Percentiles rank a stretch among this genome's conserved stretches.
Conservation (phyloP, 2,113 vertebrate genomes). For the Cynopterus brachyotis region DNA sequence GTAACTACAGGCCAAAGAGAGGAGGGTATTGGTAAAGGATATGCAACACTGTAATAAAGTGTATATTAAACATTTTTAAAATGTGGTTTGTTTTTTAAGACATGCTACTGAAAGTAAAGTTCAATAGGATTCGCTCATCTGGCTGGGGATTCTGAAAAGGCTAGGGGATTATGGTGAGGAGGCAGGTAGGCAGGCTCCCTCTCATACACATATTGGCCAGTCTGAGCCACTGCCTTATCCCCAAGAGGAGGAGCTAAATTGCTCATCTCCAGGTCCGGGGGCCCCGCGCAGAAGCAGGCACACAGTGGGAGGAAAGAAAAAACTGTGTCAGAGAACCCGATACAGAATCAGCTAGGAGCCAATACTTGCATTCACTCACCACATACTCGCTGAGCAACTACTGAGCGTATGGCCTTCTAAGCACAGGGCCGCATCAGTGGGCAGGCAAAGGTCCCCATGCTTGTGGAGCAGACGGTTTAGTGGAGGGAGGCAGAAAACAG, state of each 20-base stretch:
- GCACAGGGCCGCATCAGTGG: not conserved
- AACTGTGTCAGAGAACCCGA: not conserved
- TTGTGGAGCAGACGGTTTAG: not conserved
- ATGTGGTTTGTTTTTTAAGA: constrained; percentile 52
- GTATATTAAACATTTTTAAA: constrained; percentile 47
- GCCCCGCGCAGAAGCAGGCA: not conserved
- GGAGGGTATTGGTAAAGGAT: not conserved
- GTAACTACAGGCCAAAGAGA: constrained; percentile 47
- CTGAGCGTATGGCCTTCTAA: not conserved
- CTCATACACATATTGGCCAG: not conserved
- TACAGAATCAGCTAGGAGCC: not conserved
- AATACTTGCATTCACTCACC: not conserved
- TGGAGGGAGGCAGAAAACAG: not conserved
- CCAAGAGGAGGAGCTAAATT: not conserved
- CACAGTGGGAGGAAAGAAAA: not conserved
- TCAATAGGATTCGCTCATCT: not conserved
- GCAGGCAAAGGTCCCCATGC: not conserved
- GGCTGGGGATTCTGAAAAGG: not conserved
- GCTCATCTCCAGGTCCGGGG: not conserved
- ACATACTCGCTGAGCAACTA: not conserved
- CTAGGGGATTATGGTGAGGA: not conserved
- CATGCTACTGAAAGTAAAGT: constrained; percentile 33
- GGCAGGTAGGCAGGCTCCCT: not conserved
- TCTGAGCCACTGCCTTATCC: not conserved
- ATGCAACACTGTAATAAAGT: not conserved